Evolutionary conservation across 1,140 invertebrate genomes (phyloP), one percentile per base, ranked within the genome.

Genomic region (Copidosoma floridanum): DNA sequence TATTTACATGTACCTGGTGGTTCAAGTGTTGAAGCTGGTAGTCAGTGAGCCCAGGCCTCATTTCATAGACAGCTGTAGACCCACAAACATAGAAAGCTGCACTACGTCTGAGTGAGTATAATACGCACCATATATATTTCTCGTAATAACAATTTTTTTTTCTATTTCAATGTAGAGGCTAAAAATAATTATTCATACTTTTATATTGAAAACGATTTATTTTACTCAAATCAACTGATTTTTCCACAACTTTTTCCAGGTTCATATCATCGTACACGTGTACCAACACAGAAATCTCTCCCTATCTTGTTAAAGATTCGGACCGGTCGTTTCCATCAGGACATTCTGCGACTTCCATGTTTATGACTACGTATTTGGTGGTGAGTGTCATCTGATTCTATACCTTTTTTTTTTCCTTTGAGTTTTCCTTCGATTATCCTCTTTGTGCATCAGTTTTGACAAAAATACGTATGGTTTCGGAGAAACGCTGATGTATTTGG

Each of bases 251-350:
- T 16, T 21, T 5, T 57, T 74, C 72, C 76, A 85, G 83, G 65
- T 89, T 83, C 63, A 73, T 89, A 11, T 71, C 74, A 20, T 74
- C 74, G 26, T 90, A 86, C 74, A 84, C 78, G 6, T 91, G 89
- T 66, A 88, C 85, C 0, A 86, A 84, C 65, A 80, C 76, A 14
- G 66, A 77, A 21, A 74, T 80, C 62, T 82, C 82, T 12, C 66
- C 71, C n/a, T 84, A 83, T 66, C 77, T 83, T 40, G 71, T 88
- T 52, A 80, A 78, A 24, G 89, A 91, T 75, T 83, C 85, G 16
- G 86, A 84, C 61, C 85, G 86, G 67, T 90, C 88, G 38, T 93
- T 93, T 72, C 90, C 90, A 1, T 91, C 89, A 2, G 89, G 88
- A 14, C 90, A 93, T 76, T 82, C 90, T 2, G 84, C 89, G 1